phyloP scores from a whole-genome alignment of 2,888 invertebrate species.

The Metopia argyrocephala region DNA sequence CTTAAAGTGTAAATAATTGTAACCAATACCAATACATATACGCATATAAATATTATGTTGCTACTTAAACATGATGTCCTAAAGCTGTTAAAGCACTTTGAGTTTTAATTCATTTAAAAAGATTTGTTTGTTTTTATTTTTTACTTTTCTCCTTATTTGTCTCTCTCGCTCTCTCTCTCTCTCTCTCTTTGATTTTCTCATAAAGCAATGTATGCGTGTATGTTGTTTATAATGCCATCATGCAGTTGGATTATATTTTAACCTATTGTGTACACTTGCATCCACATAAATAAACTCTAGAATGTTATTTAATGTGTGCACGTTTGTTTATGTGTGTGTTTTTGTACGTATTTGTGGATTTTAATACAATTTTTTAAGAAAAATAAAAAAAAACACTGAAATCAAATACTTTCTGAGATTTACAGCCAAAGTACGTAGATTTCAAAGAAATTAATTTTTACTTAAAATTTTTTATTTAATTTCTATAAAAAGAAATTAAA shows the following conservation, averaged over 20 bases:
- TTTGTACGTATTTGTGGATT: not conserved
- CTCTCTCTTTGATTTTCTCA: not conserved
- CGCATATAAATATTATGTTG: not conserved
- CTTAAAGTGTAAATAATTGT: slow-evolving; percentile 24
- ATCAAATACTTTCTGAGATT: no score
- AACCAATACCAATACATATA: not conserved
- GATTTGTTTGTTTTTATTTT: slow-evolving; percentile 19
- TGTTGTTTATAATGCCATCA: not conserved
- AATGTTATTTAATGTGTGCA: not conserved
- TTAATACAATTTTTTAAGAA: not conserved
- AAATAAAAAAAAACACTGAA: not conserved
- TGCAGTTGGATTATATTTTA: slow-evolving; percentile 24
- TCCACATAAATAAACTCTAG: not conserved
- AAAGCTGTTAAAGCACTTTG: slow-evolving; percentile 43
- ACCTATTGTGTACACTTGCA: not conserved
- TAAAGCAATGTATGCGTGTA: not conserved
- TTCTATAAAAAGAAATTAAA: no score
- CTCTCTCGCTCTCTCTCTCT: not conserved
- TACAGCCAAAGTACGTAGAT: no score
- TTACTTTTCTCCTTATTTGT: not conserved
- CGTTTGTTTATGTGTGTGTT: not conserved
- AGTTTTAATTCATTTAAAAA: slow-evolving; percentile 54
- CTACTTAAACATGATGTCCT: slow-evolving; percentile 34
- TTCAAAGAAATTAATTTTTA: no score
- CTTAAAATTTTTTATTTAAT: no score